A percentile compares a stretch with the other conserved stretches of the same genome.
Conservation (phyloP, 2,113 vertebrate species). For the Montifringilla adamsi region DNA sequence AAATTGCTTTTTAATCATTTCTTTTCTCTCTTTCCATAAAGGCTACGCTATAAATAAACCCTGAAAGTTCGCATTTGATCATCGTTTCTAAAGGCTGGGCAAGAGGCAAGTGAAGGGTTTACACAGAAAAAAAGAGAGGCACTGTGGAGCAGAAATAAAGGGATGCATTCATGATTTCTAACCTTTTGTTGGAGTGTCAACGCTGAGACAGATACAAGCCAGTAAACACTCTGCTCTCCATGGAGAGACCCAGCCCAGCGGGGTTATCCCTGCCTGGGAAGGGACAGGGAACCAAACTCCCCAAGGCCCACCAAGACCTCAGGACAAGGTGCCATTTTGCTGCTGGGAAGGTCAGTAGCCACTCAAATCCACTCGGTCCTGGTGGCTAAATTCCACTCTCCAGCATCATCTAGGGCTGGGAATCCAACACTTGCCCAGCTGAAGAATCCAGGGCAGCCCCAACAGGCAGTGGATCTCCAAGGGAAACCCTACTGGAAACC, state of each 20-base stretch:
- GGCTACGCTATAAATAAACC: slow-evolving; percentile 78
- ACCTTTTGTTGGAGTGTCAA: slow-evolving; percentile 67
- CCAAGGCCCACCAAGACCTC: not conserved
- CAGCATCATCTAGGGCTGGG: not conserved
- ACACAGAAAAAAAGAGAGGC: slow-evolving; percentile 70
- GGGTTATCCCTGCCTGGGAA: slow-evolving; percentile 18
- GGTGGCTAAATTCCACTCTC: not conserved
- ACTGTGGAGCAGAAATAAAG: slow-evolving; percentile 72
- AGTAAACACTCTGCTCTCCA: slow-evolving; percentile 66
- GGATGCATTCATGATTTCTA: slow-evolving; percentile 71
- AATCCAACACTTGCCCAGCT: not conserved
- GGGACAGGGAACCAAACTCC: not conserved
- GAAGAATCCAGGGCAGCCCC: not conserved
- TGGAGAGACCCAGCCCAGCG: not conserved
- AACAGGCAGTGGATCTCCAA: not conserved
- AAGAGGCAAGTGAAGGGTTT: slow-evolving; percentile 72
- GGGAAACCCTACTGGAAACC: not conserved
- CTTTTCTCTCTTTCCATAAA: slow-evolving; percentile 75
- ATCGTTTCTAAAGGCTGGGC: slow-evolving; percentile 71
- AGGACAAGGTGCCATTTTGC: not conserved
- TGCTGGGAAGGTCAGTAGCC: not conserved
- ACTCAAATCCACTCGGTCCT: rapidly evolving
- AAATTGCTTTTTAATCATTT: slow-evolving; percentile 78
- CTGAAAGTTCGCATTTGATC: slow-evolving; percentile 77
- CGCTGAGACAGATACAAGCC: slow-evolving; percentile 58